These are phyloP conservation scores for Callionymus lyra DNA, from an alignment of 2,113 vertebrate genomes.

Conservation along the genomic window DNA sequence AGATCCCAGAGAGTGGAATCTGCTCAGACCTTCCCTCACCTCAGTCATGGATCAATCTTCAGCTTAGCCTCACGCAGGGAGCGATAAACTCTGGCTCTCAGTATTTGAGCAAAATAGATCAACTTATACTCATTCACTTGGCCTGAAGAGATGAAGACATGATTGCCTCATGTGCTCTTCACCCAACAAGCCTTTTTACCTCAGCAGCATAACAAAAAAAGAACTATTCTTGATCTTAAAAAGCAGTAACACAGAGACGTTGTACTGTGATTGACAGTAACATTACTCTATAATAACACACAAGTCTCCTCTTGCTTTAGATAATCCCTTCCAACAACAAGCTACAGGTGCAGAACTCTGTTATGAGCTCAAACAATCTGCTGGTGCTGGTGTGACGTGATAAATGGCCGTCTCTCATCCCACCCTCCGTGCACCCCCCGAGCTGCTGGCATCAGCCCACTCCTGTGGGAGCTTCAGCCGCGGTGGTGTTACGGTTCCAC, in stretches of 20 bases:
- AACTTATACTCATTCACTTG: no score
- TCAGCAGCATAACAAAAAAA: no score
- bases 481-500: constrained; percentile 36
- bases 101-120: no score
- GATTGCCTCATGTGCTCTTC: no score
- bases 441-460: constrained; percentile 30
- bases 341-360: constrained; percentile 43
- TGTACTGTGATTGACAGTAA: constrained; percentile 6
- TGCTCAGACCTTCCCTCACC: no score
- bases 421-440: constrained; percentile 8
- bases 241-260: background rate
- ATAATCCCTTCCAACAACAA: constrained; percentile 33
- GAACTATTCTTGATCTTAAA: no score
- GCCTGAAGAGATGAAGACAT: no score
- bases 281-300: constrained; percentile 17
- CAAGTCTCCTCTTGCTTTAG: constrained; percentile 8
- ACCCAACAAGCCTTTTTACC: no score
- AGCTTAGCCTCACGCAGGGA: no score
- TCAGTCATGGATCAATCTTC: no score
- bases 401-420: constrained; percentile 51
- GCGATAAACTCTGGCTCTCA: no score
- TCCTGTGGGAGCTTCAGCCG: constrained; percentile 30
- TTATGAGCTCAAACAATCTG: constrained; percentile 30
- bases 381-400: constrained; percentile 30
- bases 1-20: no score